A percentile compares a stretch with the other conserved stretches of the same genome.
Evolutionary conservation across 2,797 vertebrate genomes (phyloP).

Genomic region (Sparus aurata): DNA sequence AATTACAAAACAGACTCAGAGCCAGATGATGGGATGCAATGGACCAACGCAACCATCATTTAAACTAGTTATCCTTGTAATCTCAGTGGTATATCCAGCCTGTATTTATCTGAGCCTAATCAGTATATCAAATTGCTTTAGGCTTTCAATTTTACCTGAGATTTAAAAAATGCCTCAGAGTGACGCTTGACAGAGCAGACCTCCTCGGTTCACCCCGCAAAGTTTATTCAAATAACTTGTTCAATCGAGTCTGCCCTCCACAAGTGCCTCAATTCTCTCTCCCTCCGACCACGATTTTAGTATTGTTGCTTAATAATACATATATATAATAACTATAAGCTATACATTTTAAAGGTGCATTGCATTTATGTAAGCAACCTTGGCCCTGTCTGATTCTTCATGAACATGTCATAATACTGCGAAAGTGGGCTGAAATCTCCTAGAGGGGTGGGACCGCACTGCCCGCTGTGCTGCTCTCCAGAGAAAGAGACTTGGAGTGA

Average conservation of each 20-base stretch:
- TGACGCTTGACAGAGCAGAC: constrained; percentile 67
- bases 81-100: constrained; percentile 79
- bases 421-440: constrained; percentile 70
- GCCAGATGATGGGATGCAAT: constrained; percentile 69
- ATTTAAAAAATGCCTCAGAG: constrained; percentile 65
- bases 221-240: constrained; percentile 76
- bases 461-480: constrained; percentile 78
- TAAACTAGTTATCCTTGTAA: constrained; percentile 82
- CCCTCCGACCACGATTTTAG: constrained; percentile 43
- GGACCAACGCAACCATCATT: constrained; percentile 77
- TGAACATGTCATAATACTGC: constrained; percentile 59
- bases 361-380: constrained; percentile 21
- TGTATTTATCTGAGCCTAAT: constrained; percentile 80
- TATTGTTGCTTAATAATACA: constrained; percentile 37
- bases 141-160: constrained; percentile 67
- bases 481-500: constrained; percentile 81
- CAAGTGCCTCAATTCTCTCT: constrained; percentile 25
- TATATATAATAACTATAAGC: background rate
- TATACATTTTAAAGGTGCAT: constrained; percentile 3
- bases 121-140: constrained; percentile 80
- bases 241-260: constrained; percentile 18
- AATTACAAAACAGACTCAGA: constrained; percentile 82
- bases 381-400: constrained; percentile 49
- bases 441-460: constrained; percentile 69
- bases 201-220: constrained; percentile 51